Evolutionary conservation across 2,888 invertebrate genomes (phyloP).

Genomic region (Ischnus inquisitorius): DNA sequence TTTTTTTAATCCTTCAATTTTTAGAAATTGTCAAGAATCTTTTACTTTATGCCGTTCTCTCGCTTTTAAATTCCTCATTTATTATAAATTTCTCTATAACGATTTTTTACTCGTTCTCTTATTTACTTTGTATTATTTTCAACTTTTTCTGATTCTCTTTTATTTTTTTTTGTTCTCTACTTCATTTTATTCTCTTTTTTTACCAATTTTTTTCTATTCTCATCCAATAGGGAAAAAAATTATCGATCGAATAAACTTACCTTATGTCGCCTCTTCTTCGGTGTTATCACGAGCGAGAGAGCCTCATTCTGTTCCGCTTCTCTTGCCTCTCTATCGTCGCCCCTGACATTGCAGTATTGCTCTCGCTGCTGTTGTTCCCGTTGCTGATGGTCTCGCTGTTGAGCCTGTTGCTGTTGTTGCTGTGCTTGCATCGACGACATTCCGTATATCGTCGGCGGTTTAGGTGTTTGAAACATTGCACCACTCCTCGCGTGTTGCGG

Average conservation of each 20-base stretch:
- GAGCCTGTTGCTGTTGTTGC: slow-evolving; percentile 87
- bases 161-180: not conserved
- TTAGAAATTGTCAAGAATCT: too few species aligned
- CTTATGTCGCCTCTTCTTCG: slow-evolving; percentile 99
- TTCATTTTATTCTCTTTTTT: not conserved
- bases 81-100: too few species aligned
- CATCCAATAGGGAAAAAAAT: not conserved
- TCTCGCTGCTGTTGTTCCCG: slow-evolving; percentile 82
- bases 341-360: slow-evolving; percentile 82
- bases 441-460: slow-evolving; percentile 88
- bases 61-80: too few species aligned
- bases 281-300: slow-evolving; percentile 96
- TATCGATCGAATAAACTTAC: slow-evolving; percentile 81
- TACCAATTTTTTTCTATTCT: slow-evolving; percentile 16
- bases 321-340: slow-evolving; percentile 82
- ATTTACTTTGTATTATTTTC: too few species aligned
- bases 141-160: not conserved
- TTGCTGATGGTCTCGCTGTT: slow-evolving; percentile 77
- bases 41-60: too few species aligned
- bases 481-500: slow-evolving; percentile 89
- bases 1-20: too few species aligned
- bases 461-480: slow-evolving; percentile 94
- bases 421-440: slow-evolving; percentile 85
- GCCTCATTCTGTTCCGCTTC: slow-evolving; percentile 97
- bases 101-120: too few species aligned